Base-by-base conservation (phyloP, 2,888 invertebrate genomes). In the Eupithecia abbreviata region DNA sequence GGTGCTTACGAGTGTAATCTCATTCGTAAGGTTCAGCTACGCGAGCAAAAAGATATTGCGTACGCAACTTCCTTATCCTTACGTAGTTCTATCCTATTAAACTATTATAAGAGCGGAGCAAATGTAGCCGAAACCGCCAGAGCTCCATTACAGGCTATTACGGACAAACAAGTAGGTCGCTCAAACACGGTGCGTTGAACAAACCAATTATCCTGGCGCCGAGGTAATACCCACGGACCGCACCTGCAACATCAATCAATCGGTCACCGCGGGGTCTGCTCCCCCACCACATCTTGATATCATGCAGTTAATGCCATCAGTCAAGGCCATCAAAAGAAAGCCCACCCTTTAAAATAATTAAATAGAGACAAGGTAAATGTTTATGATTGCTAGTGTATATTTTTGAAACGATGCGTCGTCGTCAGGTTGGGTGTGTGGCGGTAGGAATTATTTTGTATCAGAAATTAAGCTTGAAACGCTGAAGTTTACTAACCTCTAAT, bases 171-270 rank as follows among this genome's bases (percentile, higher is more conserved):
- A 80, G 80, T 81, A 73, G 80, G 80, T 80, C 79, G 82, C 75
- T 74, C 79, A 72, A 82, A 81, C 80, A 77, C 72, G 74, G 72
- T 76, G 80, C 80, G 79, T 77, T 80, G 79, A 80, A 78, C 82
- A 81, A 81, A 82, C 81, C 80, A 82, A 82, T 82, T 81, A 82
- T 77, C 80, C 76, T 76, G 70, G 74, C 75, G 74, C 78, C 76
- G 73, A 71, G 73, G 71, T 73, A 71, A 72, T 67, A 73, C 47
- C 47, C 72, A 47, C 49, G 67, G 77, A 77, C 80, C 82, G 73
- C 82, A 78, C 81, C 82, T 80, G 81, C 73, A 70, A 75, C 82
- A 80, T 81, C 80, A 75, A 81, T 81, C 80, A 80, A 79, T 79
- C 79, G 80, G 67, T 75, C 77, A 76, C 76, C 77, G 73, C 45